Conservation (phyloP, 2,113 vertebrate genomes). For the Ailurus styani region DNA sequence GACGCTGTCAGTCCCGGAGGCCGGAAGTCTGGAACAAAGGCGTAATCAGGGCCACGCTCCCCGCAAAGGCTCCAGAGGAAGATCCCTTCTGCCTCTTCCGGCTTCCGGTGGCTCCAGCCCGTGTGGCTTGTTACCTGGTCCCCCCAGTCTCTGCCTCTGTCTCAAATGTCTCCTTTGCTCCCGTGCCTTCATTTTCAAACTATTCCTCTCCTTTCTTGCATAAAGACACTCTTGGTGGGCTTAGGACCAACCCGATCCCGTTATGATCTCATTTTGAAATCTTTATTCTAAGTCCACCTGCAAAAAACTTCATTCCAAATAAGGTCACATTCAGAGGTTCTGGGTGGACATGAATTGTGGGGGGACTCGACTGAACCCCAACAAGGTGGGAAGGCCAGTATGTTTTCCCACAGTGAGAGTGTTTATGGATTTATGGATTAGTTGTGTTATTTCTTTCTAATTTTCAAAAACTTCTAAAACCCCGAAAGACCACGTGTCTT, state of each 20-base stretch:
- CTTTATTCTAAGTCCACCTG: not conserved
- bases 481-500: not conserved
- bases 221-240: not conserved
- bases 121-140: accelerated
- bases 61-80: not conserved
- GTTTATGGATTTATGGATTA: too few species aligned
- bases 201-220: not conserved
- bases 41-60: not conserved
- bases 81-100: too few species aligned
- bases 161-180: not conserved
- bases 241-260: not conserved
- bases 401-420: not conserved
- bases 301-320: not conserved
- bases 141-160: not conserved
- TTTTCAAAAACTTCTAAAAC: not conserved
- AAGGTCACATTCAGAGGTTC: not conserved
- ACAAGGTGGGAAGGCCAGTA: not conserved
- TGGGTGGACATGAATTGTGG: not conserved
- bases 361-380: not conserved
- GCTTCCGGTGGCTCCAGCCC: accelerated
- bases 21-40: not conserved
- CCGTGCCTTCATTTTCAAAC: not conserved
- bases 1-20: not conserved
- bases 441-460: not conserved
- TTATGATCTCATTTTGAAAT: not conserved